Evolutionary conservation across 2,113 vertebrate species (phyloP).

Genomic region (Lichenostomus cassidix): DNA sequence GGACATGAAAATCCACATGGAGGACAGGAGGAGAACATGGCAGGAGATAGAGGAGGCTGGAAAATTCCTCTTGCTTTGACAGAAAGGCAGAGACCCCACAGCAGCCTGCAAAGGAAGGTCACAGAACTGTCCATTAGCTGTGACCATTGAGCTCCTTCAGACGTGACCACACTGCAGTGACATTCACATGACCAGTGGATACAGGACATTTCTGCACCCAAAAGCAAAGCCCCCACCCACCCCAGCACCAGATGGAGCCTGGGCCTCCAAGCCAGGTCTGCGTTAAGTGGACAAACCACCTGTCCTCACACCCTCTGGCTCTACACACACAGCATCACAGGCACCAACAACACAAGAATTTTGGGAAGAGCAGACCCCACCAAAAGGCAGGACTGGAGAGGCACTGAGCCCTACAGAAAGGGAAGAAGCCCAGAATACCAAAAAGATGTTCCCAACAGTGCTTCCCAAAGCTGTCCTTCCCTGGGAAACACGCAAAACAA

Average conservation of each 20-base stretch:
- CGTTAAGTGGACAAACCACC: accelerated
- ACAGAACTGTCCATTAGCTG: neutral
- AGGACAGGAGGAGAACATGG: neutral
- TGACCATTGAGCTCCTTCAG: neutral
- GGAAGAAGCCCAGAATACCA: neutral
- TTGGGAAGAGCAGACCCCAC: neutral
- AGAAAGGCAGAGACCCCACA: neutral
- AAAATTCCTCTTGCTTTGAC: neutral
- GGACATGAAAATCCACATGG: neutral
- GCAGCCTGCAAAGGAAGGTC: neutral
- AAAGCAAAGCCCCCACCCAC: neutral
- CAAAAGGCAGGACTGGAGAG: neutral
- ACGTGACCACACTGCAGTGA: accelerated
- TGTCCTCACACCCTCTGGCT: accelerated
- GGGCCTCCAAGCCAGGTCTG: neutral
- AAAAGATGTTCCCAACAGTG: neutral
- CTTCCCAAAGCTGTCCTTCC: neutral
- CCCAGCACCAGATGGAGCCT: neutral
- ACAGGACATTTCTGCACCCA: neutral
- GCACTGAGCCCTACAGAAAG: neutral
- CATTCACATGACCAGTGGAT: accelerated
- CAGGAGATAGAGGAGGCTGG: neutral
- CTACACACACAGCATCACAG: accelerated
- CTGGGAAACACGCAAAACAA: neutral
- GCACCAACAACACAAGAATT: neutral